These are phyloP conservation scores for Chesias legatella DNA, from an alignment of 2,888 invertebrate genomes.

Conservation along the genomic window DNA sequence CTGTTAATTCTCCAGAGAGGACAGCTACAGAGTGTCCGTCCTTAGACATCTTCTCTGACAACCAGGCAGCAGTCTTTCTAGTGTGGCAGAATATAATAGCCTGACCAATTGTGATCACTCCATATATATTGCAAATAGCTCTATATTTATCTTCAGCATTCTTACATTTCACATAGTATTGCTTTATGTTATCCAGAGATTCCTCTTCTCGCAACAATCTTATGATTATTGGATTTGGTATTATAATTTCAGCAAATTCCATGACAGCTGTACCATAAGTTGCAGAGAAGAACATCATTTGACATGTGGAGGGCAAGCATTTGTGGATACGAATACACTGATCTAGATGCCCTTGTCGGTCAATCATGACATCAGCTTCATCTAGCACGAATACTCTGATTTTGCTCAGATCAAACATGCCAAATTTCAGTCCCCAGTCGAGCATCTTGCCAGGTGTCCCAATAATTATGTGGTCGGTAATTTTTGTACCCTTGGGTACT, in stretches of 20 bases:
- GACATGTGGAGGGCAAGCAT: slow-evolving; percentile 87
- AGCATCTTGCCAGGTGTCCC: slow-evolving; percentile 98
- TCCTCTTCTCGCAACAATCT: slow-evolving; percentile 95
- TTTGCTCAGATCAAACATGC: slow-evolving; percentile 91
- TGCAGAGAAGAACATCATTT: slow-evolving; percentile 99
- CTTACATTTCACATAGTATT: slow-evolving; percentile 95
- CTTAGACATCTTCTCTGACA: slow-evolving; percentile 92
- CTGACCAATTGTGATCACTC: slow-evolving; percentile 97
- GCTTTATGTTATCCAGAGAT: slow-evolving; percentile 97
- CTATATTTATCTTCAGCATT: slow-evolving; percentile 93
- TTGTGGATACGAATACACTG: slow-evolving; percentile 97
- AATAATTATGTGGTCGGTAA: slow-evolving; percentile 95
- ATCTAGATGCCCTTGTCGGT: slow-evolving; percentile 98
- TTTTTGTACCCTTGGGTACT: slow-evolving; percentile 85
- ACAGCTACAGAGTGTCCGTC: slow-evolving; percentile 98
- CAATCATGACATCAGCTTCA: slow-evolving; percentile 99
- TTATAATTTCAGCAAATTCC: slow-evolving; percentile 97
- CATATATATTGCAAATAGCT: slow-evolving; percentile 97
- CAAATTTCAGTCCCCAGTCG: slow-evolving; percentile 94
- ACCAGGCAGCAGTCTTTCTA: slow-evolving; percentile 91
- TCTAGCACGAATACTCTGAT: slow-evolving; percentile 98
- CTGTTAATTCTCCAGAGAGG: slow-evolving; percentile 94
- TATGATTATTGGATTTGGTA: slow-evolving; percentile 94
- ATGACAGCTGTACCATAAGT: slow-evolving; percentile 97
- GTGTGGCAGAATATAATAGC: slow-evolving; percentile 99